Base-by-base conservation (phyloP, 2,797 vertebrate genomes). In the Acrossocheilus wenchowensis region DNA sequence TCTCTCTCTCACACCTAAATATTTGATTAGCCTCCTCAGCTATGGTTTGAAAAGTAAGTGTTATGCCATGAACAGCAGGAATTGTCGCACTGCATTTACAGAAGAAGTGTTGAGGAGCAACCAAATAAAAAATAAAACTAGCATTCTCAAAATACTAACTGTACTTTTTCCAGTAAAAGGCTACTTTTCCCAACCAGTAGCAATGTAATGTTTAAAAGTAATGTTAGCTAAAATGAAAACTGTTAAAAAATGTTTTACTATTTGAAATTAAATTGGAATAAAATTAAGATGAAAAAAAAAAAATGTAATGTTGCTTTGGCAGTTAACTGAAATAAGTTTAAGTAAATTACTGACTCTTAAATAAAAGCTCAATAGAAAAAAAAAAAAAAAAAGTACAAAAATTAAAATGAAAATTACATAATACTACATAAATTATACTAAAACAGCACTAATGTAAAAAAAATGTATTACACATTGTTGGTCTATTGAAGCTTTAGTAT, bases 21-120 rank as follows among this genome's bases (percentile, higher is more conserved):
- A 71, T 83, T 87, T 86, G 5, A 78, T 86, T 41, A 43, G 74
- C 50, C 54, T 50, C 36, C 23, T 41, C 30, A 60, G 62, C 26
- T 52, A 57, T 26, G 10, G 10, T 26, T 48, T 72, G 19, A 81
- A 48, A 50, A 52, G 64, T 45, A 69, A n/a, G 45, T 68, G 73
- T 73, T 23, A 19, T 41, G 34, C 68, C 43, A 68, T 68, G 45
- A 52, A 77, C 23, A 43, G 57, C 57, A 75, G 7, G 23, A 66
- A 52, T 54, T 12, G 21, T 41, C 34, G 14, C 62, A 52, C 34
- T 68, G 62, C 62, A 66, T 21, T 39, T 66, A 66, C 5, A 54
- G 30, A 12, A 54, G 30, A 12, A 48, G 19, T 50, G 57, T 80
- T 80, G 23, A 2, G 12, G 23, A 43, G 23, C 4, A 17, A n/a